These are phyloP conservation scores for Alloplasta piceator DNA, from an alignment of 2,888 invertebrate genomes.

Conservation along the genomic window DNA sequence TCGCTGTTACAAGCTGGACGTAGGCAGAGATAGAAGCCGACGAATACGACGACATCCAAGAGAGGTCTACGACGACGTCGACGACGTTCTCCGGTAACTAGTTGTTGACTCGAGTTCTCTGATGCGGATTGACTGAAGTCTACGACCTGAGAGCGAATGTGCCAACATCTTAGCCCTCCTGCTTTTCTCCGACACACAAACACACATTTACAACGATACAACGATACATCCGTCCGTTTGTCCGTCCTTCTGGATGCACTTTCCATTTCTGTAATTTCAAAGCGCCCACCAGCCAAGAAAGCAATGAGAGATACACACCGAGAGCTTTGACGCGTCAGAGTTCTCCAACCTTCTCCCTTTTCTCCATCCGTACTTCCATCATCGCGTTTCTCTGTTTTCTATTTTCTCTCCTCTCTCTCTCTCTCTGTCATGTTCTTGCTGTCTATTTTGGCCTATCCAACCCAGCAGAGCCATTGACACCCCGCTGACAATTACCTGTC, in stretches of 20 bases:
- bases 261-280: conserved; percentile 72
- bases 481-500: background rate
- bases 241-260: conserved; percentile 65
- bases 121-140: conserved; percentile 72
- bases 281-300: conserved; percentile 33
- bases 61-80: conserved; percentile 59
- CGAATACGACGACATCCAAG: conserved; percentile 56
- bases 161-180: conserved; percentile 68
- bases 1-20: conserved; percentile 48
- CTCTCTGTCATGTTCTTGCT: conserved; percentile 13
- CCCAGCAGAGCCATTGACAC: background rate
- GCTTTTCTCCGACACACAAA: conserved; percentile 1
- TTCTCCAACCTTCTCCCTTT: background rate
- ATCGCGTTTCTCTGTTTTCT: conserved; percentile 4
- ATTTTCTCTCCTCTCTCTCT: conserved; percentile 36
- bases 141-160: conserved; percentile 65
- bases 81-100: conserved; percentile 72
- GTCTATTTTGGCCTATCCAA: conserved; percentile 5
- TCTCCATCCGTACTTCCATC: conserved; percentile 37
- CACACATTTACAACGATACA: background rate
- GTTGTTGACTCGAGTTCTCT: conserved; percentile 73
- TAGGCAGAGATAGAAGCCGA: conserved; percentile 53
- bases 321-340: conserved; percentile 50
- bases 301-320: conserved; percentile 19
- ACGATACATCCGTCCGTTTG: conserved; percentile 20